Evolutionary conservation across 2,888 invertebrate species (phyloP).

Genomic region (Anoplius nigerrimus): DNA sequence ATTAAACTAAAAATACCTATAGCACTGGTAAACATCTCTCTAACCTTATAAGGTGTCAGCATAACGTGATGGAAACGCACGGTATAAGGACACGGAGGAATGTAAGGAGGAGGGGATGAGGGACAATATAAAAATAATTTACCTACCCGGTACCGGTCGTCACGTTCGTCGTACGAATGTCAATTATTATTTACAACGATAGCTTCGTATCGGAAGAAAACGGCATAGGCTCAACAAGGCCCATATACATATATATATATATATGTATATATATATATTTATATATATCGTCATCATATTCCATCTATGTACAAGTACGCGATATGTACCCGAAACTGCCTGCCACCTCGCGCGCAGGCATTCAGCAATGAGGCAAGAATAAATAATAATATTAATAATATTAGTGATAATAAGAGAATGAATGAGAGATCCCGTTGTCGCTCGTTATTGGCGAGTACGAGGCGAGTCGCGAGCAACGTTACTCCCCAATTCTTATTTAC

Average conservation of each 20-base stretch:
- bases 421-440: neutral
- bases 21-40: slow-evolving; percentile 52
- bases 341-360: no score
- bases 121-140: slow-evolving; percentile 53
- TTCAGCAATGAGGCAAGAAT: neutral
- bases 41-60: slow-evolving; percentile 18
- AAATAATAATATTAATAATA: neutral
- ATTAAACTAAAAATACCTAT: slow-evolving; percentile 30
- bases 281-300: slow-evolving; percentile 36
- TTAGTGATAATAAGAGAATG: neutral
- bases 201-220: slow-evolving; percentile 7
- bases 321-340: slow-evolving; percentile 19
- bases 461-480: slow-evolving; percentile 9
- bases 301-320: slow-evolving; percentile 51
- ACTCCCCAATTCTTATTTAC: slow-evolving; percentile 4
- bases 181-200: slow-evolving; percentile 44
- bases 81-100: slow-evolving; percentile 21
- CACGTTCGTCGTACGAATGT: slow-evolving; percentile 25
- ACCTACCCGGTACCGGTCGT: slow-evolving; percentile 25
- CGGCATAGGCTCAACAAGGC: slow-evolving; percentile 25
- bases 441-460: neutral
- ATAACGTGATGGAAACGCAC: slow-evolving; percentile 22
- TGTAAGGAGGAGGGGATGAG: slow-evolving; percentile 27
- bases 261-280: slow-evolving; percentile 31
- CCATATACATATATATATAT: slow-evolving; percentile 37